Evolutionary conservation across 2,888 invertebrate genomes (phyloP).

Genomic region (Aproaerema taeniolella): DNA sequence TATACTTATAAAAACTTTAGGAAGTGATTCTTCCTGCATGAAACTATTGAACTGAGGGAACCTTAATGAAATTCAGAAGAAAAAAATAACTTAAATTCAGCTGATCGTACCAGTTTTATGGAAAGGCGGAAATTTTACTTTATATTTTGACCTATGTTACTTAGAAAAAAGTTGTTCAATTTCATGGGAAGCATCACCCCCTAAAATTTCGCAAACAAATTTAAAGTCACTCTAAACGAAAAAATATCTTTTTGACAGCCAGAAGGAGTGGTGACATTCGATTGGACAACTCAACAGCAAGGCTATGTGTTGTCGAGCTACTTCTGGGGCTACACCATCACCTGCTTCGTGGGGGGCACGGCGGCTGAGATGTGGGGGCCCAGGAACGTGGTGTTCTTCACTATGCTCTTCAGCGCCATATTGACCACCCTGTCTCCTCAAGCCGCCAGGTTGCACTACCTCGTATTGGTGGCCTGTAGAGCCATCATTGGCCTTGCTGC

Average conservation of each 20-base stretch:
- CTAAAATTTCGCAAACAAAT: too few relatives aligned
- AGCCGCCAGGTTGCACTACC: constrained; percentile 76
- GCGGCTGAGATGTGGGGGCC: constrained; percentile 82
- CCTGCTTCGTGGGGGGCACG: constrained; percentile 79
- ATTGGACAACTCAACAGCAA: constrained; percentile 80
- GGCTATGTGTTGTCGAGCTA: constrained; percentile 79
- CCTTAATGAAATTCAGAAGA: too few relatives aligned
- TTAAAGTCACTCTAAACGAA: too few relatives aligned
- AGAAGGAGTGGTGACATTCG: constrained; percentile 54
- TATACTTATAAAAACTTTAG: too few relatives aligned
- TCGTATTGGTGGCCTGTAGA: constrained; percentile 75
- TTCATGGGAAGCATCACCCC: too few relatives aligned
- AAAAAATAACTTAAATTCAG: too few relatives aligned
- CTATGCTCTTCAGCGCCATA: constrained; percentile 70
- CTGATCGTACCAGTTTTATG: too few relatives aligned
- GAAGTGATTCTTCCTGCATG: too few relatives aligned
- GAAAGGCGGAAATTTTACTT: too few relatives aligned
- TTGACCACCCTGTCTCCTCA: constrained; percentile 80
- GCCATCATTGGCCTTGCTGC: constrained; percentile 79
- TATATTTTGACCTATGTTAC: too few relatives aligned
- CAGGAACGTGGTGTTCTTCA: constrained; percentile 75
- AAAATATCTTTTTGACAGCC: constrained; percentile 41
- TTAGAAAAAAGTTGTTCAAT: too few relatives aligned
- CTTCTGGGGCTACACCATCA: constrained; percentile 78
- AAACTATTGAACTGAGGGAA: too few relatives aligned